phyloP scores from a whole-genome alignment of 1,140 invertebrate species.

The Drosophila equinoxialis region DNA sequence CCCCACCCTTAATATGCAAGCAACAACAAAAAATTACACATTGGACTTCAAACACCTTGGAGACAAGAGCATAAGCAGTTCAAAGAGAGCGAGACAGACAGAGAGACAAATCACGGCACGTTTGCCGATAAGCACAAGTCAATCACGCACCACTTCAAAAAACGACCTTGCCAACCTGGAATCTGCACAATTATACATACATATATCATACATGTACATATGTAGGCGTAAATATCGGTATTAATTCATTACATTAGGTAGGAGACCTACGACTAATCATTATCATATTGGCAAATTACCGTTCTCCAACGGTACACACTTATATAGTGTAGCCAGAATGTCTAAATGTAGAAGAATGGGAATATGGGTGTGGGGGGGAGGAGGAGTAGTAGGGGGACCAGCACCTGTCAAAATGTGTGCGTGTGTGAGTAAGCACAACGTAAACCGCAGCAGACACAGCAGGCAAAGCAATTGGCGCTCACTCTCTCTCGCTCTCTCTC shows the following conservation, averaged over 20 bases:
- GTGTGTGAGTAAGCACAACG: neutral
- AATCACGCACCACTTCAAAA: constrained; percentile 15
- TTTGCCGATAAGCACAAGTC: neutral
- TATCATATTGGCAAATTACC: constrained; percentile 1
- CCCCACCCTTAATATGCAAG: no score
- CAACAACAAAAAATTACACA: neutral
- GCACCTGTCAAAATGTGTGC: constrained; percentile 2
- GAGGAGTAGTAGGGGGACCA: neutral
- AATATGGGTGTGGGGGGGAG: no score
- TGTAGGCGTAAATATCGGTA: neutral
- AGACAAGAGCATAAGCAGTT: neutral
- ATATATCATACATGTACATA: neutral
- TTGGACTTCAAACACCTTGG: neutral
- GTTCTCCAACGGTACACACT: neutral
- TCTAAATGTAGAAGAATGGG: neutral
- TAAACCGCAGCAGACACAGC: neutral
- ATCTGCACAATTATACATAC: no score
- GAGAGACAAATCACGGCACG: constrained; percentile 27
- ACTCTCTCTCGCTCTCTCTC: constrained; percentile 2
- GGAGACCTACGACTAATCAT: neutral
- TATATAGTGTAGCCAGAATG: neutral
- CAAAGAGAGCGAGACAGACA: constrained; percentile 22
- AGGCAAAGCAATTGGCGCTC: constrained; percentile 1
- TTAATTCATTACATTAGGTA: no score
- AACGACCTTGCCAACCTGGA: no score